Evolutionary conservation across 1,140 invertebrate genomes (phyloP), one percentile per base, ranked within the genome.

Genomic region (Zaprionus tsacasi): DNA sequence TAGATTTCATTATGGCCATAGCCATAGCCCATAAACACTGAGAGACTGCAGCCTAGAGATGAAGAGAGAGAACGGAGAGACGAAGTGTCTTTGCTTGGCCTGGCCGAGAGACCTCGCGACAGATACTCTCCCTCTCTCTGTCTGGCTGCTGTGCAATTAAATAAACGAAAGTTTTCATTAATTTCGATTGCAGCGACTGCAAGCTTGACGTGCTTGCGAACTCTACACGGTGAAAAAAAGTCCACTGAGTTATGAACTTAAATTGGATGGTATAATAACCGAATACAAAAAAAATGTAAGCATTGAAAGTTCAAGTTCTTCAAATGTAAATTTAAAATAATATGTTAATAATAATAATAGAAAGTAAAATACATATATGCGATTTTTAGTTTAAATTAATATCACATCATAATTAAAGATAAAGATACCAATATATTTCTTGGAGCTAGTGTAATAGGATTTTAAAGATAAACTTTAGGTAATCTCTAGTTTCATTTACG

Each of bases 91-190:
- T 58, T 17, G n/a, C 58, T 40, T 38, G 67, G 64, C 48, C 48
- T 54, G 50, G 57, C 61, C 57, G 66, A 52, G 66, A 52, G 38
- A 65, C 64, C 52, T 56, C 36, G n/a, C 40, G 40, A 30, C 50
- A 36, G 50, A 50, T 30, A 36, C 55, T 78, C 78, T 40, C 68
- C 59, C 30, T 70, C 73, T 76, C 60, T 76, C 60, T 66, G 79
- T 82, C 82, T 82, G 52, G 59, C 70, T 70, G 76, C 82, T 75
- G 80, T 83, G 83, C 85, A 87, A 87, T 87, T 87, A 87, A 87
- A 87, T 89, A 83, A 87, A 87, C 83, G 83, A 87, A 87, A 87
- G 83, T 87, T 87, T 87, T 89, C 81, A 87, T 88, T 87, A 88
- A 88, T 88, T 87, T 88, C 83, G 79, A 87, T 88, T 87, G 83